phyloP scores from a whole-genome alignment of 2,888 invertebrate genomes.

The Terebella lapidaria region DNA sequence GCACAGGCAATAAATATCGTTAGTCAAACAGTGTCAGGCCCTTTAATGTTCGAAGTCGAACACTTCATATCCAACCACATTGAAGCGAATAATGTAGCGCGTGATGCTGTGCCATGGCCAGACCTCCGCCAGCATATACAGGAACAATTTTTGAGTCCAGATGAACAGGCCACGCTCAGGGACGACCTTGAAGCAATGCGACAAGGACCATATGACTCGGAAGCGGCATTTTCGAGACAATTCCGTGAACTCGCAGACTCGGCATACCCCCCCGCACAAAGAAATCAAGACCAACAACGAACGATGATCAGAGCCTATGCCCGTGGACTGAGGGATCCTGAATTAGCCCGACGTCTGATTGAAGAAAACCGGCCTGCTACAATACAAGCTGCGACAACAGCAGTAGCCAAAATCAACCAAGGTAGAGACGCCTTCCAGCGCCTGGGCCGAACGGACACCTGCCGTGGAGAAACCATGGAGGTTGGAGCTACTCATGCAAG shows the following conservation, averaged over 20 bases:
- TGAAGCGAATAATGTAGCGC: not conserved
- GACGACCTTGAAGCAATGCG: not conserved
- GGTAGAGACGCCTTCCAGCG: not conserved
- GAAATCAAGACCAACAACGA: not conserved
- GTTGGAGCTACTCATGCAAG: not conserved
- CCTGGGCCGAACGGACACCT: too few species aligned
- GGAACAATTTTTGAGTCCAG: not conserved
- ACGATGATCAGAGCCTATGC: not conserved
- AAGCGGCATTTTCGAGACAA: not conserved
- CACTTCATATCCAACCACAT: not conserved
- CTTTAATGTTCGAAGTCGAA: not conserved
- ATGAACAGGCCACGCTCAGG: not conserved
- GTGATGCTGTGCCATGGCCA: not conserved
- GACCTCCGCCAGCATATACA: not conserved
- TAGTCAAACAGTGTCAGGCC: not conserved
- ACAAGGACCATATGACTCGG: not conserved
- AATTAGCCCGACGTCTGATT: not conserved
- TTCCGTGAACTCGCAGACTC: slow-evolving; percentile 1
- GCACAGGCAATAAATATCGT: not conserved
- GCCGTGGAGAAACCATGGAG: not conserved
- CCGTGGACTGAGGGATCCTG: not conserved
- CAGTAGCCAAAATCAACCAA: not conserved
- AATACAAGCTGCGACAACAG: not conserved
- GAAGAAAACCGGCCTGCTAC: not conserved
- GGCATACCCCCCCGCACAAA: not conserved